A percentile compares a stretch with the other conserved stretches of the same genome.
phyloP scores from a whole-genome alignment of 2,113 vertebrate genomes.

The Cairina moschata region DNA sequence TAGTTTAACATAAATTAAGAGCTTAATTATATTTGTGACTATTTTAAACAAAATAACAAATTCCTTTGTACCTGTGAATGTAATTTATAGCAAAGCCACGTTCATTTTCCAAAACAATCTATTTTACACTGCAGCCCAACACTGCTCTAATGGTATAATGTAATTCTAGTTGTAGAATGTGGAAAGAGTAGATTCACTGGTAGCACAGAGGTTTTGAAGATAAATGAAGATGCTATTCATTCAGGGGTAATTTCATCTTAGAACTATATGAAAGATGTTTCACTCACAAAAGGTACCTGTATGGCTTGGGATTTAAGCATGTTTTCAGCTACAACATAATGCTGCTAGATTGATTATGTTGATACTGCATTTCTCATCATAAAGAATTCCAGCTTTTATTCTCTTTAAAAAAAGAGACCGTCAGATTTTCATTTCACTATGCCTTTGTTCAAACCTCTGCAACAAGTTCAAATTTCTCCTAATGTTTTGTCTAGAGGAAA shows the following conservation, averaged over 20 bases:
- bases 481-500: slow-evolving; percentile 62
- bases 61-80: slow-evolving; percentile 94
- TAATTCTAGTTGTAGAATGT: slow-evolving; percentile 86
- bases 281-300: slow-evolving; percentile 72
- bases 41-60: slow-evolving; percentile 98
- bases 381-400: slow-evolving; percentile 74
- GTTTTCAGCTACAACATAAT: slow-evolving; percentile 72
- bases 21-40: slow-evolving; percentile 98
- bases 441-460: slow-evolving; percentile 64
- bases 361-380: slow-evolving; percentile 78
- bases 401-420: slow-evolving; percentile 55
- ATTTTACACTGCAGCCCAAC: slow-evolving; percentile 90
- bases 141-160: slow-evolving; percentile 93
- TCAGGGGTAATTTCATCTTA: slow-evolving; percentile 97
- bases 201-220: slow-evolving; percentile 93
- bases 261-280: slow-evolving; percentile 93
- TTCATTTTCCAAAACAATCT: slow-evolving; percentile 97
- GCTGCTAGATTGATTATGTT: slow-evolving; percentile 77
- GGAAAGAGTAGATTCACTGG: slow-evolving; percentile 89
- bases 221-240: slow-evolving; percentile 99
- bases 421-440: slow-evolving; percentile 68
- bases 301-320: slow-evolving; percentile 75
- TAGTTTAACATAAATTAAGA: slow-evolving; percentile 98
- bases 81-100: slow-evolving; percentile 99
- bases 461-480: slow-evolving; percentile 69